A percentile compares a stretch with the other conserved stretches of the same genome.
These are phyloP conservation scores for Leiothrix lutea DNA, from an alignment of 2,113 vertebrate species.

Conservation along the genomic window DNA sequence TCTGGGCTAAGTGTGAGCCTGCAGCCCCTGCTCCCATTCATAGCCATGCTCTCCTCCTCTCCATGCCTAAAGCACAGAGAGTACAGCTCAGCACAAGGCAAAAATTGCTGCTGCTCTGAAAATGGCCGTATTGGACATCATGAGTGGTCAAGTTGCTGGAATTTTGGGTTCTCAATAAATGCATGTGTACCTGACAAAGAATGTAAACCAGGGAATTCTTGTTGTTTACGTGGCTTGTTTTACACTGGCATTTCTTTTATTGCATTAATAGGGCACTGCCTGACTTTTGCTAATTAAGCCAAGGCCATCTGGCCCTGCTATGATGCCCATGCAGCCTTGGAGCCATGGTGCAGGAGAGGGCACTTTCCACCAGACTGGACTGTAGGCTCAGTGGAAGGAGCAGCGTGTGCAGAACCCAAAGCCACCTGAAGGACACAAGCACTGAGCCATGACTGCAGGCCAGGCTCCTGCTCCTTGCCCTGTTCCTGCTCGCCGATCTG, in stretches of 20 bases:
- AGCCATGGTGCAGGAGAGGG: background rate
- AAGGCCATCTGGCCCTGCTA: background rate
- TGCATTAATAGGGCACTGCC: background rate
- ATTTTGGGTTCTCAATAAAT: background rate
- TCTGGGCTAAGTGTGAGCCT: background rate
- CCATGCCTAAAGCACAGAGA: rapidly evolving
- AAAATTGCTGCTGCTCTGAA: background rate
- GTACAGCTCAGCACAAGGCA: background rate
- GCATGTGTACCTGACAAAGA: background rate
- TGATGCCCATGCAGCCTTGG: background rate
- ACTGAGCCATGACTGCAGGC: background rate
- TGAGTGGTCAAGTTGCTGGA: background rate
- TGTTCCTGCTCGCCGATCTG: background rate
- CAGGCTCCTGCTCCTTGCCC: background rate
- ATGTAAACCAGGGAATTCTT: background rate
- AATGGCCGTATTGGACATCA: background rate
- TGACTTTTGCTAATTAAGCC: background rate
- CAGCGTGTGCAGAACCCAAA: background rate
- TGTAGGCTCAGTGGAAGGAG: background rate
- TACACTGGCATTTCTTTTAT: background rate
- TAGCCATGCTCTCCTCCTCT: background rate
- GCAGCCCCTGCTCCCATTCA: rapidly evolving
- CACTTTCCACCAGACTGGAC: background rate
- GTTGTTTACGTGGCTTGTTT: background rate
- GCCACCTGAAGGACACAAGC: background rate